Evolutionary conservation across 2,888 invertebrate genomes (phyloP).

Genomic region (Drosophila putrida): DNA sequence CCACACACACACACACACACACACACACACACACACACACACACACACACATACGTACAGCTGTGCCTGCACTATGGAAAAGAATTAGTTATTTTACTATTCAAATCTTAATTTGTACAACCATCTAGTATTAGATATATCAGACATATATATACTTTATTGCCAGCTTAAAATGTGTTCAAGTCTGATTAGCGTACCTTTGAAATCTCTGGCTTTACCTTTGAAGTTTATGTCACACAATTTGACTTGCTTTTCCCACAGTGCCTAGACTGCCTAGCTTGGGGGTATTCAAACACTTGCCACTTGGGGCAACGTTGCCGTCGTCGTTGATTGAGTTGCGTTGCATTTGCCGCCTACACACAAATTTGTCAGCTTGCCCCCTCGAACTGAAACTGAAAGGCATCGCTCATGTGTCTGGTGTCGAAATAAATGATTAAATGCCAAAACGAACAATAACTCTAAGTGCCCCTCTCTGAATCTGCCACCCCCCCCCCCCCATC

Average conservation of each 20-base stretch:
- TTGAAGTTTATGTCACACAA: no score
- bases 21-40: conserved; percentile 11
- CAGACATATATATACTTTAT: no score
- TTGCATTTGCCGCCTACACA: conserved; percentile 36
- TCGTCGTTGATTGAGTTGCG: conserved; percentile 58
- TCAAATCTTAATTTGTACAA: no score
- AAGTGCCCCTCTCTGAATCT: conserved; percentile 40
- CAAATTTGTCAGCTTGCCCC: conserved; percentile 9
- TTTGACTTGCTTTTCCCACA: no score
- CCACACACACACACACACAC: conserved; percentile 13
- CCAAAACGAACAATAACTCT: conserved; percentile 60
- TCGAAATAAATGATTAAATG: conserved; percentile 67
- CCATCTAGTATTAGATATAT: no score
- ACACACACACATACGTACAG: conserved; percentile 17
- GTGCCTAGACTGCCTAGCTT: not conserved
- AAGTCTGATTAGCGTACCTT: no score
- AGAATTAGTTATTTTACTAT: no score
- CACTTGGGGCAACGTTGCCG: conserved; percentile 47
- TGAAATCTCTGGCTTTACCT: no score
- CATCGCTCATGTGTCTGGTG: conserved; percentile 40
- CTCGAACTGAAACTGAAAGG: conserved; percentile 2
- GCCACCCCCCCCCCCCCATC: not conserved
- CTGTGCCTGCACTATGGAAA: not conserved
- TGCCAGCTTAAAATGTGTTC: no score
- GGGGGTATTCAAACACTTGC: conserved; percentile 20